These are phyloP conservation scores for Lasioglossum calceatum DNA, from an alignment of 2,888 invertebrate genomes.

Conservation along the genomic window DNA sequence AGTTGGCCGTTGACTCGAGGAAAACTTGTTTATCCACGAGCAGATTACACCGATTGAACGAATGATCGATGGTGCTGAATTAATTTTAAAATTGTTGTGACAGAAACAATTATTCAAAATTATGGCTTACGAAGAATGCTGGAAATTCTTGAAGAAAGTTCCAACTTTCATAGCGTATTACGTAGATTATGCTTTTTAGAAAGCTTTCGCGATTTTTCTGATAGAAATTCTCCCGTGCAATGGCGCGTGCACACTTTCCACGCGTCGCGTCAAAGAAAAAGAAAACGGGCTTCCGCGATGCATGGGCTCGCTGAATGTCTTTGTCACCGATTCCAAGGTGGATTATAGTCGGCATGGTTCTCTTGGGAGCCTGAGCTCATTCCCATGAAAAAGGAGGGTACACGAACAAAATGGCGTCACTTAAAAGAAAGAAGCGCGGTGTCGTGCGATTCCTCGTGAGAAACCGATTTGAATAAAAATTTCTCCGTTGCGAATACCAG, in stretches of 20 bases:
- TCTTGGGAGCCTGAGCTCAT: background rate
- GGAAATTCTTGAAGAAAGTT: background rate
- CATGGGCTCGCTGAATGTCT: background rate
- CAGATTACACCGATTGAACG: background rate
- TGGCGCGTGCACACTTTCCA: conserved; percentile 3
- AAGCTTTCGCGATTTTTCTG: background rate
- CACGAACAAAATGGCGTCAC: background rate
- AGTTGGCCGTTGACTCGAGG: background rate
- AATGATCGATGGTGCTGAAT: background rate
- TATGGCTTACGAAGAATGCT: background rate
- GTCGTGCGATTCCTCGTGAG: background rate
- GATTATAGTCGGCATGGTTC: conserved; percentile 4
- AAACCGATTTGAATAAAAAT: background rate
- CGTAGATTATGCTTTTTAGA: background rate
- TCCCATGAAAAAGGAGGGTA: conserved; percentile 4
- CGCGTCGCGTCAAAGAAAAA: background rate
- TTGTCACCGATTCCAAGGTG: background rate
- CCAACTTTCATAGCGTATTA: background rate
- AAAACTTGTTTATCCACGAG: background rate
- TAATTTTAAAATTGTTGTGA: background rate
- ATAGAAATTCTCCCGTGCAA: background rate
- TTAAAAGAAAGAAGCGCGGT: background rate
- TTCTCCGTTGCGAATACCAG: background rate
- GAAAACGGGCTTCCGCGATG: background rate
- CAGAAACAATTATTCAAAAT: background rate